Evolutionary conservation across 2,797 vertebrate genomes (phyloP).

Genomic region (Lacerta viridis): DNA sequence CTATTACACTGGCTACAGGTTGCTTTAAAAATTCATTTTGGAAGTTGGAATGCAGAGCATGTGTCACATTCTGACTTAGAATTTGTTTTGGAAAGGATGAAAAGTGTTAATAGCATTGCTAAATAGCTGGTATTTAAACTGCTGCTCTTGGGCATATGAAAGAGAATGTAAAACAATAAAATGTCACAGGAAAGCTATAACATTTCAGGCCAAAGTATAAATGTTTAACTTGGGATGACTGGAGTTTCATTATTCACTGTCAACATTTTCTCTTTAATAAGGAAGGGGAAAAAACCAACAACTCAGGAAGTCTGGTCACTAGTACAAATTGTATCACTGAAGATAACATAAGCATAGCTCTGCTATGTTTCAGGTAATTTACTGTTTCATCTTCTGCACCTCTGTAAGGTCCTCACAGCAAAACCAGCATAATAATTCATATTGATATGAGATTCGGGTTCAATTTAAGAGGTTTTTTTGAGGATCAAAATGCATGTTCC

Average conservation of each 20-base stretch:
- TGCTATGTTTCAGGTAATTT: conserved; percentile 6
- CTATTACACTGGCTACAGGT: not conserved
- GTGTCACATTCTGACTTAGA: not conserved
- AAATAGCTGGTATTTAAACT: conserved; percentile 45
- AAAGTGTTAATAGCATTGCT: conserved; percentile 22
- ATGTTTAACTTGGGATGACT: conserved; percentile 55
- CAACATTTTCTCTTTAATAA: not conserved
- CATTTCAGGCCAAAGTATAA: conserved; percentile 39
- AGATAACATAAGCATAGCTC: conserved; percentile 7
- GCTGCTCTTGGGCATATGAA: conserved; percentile 24
- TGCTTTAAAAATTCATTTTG: fast-evolving
- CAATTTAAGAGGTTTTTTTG: no score
- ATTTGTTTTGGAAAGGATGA: conserved; percentile 23
- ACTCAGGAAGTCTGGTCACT: conserved; percentile 26
- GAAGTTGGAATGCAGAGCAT: conserved; percentile 3
- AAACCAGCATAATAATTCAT: not conserved
- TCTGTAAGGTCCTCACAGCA: not conserved
- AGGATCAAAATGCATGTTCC: no score
- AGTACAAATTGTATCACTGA: not conserved
- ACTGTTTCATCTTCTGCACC: not conserved
- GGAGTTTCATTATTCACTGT: conserved; percentile 31
- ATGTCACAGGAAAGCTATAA: conserved; percentile 43
- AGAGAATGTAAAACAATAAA: conserved; percentile 45
- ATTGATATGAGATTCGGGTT: not conserved
- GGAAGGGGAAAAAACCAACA: not conserved